phyloP scores from a whole-genome alignment of 2,797 vertebrate genomes.

The Pseudochirops corinnae region DNA sequence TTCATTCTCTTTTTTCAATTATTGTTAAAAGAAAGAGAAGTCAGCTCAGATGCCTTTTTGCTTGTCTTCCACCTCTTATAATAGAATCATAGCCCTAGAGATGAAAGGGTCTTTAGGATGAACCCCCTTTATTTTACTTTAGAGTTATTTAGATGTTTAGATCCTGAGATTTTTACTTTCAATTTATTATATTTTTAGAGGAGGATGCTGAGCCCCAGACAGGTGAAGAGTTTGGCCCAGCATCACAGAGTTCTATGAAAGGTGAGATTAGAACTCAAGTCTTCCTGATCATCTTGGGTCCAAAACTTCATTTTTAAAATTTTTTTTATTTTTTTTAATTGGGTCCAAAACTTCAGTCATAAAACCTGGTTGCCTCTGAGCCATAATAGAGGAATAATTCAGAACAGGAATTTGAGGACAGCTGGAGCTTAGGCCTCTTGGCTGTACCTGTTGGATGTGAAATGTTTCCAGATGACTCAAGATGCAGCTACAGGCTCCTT shows the following conservation, averaged over 20 bases:
- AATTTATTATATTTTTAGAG: neutral
- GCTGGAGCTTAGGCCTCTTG: constrained; percentile 26
- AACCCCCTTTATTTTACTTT: neutral
- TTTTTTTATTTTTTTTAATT: too few relatives aligned
- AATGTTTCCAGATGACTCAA: constrained; percentile 24
- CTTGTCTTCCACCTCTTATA: constrained; percentile 20
- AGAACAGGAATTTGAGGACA: neutral
- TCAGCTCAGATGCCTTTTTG: constrained; percentile 21
- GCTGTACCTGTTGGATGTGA: constrained; percentile 25
- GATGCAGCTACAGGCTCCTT: constrained; percentile 27
- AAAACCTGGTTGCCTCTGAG: neutral
- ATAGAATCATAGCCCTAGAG: neutral
- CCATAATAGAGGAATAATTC: neutral
- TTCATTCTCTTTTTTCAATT: constrained; percentile 37
- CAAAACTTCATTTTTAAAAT: too few relatives aligned
- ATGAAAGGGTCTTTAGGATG: neutral
- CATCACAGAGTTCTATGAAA: neutral
- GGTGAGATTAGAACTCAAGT: neutral
- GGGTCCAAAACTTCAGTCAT: neutral
- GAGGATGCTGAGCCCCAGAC: neutral
- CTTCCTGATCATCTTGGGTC: neutral
- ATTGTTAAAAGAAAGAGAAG: constrained; percentile 42
- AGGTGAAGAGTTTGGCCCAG: neutral
- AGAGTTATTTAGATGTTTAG: neutral
- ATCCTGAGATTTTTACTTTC: neutral